Evolutionary conservation across 2,888 invertebrate genomes (phyloP).

Genomic region (Synanthedon formicaeformis): DNA sequence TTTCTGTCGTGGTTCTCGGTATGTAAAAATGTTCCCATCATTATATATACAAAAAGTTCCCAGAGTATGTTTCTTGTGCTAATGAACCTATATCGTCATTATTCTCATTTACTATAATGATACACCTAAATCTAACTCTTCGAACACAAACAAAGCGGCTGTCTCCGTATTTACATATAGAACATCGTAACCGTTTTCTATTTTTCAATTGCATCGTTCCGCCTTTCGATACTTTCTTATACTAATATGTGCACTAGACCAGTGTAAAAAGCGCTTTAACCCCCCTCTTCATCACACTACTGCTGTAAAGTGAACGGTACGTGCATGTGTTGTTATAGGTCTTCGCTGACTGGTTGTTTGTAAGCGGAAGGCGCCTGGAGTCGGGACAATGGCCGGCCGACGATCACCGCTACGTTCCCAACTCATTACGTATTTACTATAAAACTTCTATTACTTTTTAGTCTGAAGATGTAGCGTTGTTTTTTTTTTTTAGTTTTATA

Average conservation of each 20-base stretch:
- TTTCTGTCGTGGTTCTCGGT: not conserved
- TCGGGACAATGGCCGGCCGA: slow-evolving; percentile 58
- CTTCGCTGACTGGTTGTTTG: slow-evolving; percentile 33
- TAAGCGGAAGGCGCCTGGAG: slow-evolving; percentile 55
- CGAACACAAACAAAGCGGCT: slow-evolving; percentile 17
- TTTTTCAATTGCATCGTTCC: slow-evolving; percentile 63
- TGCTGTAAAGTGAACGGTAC: slow-evolving; percentile 25
- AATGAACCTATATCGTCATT: not conserved
- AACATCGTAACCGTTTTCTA: slow-evolving; percentile 48
- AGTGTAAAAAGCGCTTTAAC: slow-evolving; percentile 23
- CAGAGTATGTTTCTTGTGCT: not conserved
- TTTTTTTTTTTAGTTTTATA: slow-evolving; percentile 8
- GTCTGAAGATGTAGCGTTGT: slow-evolving; percentile 6
- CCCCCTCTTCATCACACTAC: slow-evolving; percentile 18
- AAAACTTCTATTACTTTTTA: slow-evolving; percentile 39
- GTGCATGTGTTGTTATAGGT: slow-evolving; percentile 33
- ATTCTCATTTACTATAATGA: not conserved
- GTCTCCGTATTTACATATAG: slow-evolving; percentile 40
- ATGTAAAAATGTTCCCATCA: not conserved
- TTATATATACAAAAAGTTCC: not conserved
- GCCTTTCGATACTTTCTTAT: slow-evolving; percentile 64
- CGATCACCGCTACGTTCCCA: slow-evolving; percentile 59
- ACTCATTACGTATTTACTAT: slow-evolving; percentile 62
- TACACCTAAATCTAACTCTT: not conserved
- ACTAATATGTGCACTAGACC: slow-evolving; percentile 38